Conservation (phyloP, 1,140 invertebrate species). For the Caenorhabditis remanei region DNA sequence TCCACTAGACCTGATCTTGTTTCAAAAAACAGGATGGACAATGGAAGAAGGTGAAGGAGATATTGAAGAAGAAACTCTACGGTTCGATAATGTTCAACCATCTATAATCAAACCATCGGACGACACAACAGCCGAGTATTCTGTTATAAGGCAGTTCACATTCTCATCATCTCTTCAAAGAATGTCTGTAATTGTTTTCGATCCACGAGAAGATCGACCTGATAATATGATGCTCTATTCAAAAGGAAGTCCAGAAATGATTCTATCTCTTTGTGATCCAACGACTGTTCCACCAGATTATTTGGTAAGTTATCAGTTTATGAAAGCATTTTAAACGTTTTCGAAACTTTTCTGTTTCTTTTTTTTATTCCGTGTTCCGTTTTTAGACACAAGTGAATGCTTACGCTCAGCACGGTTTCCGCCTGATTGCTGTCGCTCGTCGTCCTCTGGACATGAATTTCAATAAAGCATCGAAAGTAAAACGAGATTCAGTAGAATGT, state of each 20-base stretch:
- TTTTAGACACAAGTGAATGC: slow-evolving; percentile 70
- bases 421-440: slow-evolving; percentile 75
- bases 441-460: slow-evolving; percentile 72
- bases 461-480: slow-evolving; percentile 75
- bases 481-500: slow-evolving; percentile 68
- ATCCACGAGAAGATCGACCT: slow-evolving; percentile 60
- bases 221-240: slow-evolving; percentile 73
- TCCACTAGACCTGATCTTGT: slow-evolving; percentile 90
- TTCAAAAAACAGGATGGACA: slow-evolving; percentile 81
- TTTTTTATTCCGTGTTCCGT: too few relatives aligned
- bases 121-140: slow-evolving; percentile 3
- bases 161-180: slow-evolving; percentile 76
- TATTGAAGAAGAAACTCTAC: slow-evolving; percentile 72
- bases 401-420: slow-evolving; percentile 78
- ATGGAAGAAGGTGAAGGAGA: slow-evolving; percentile 89
- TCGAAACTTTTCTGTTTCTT: neutral
- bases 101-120: slow-evolving; percentile 40
- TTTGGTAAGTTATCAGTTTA: neutral
- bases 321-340: neutral
- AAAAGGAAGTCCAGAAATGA: slow-evolving; percentile 77
- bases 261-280: slow-evolving; percentile 62
- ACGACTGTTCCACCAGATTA: slow-evolving; percentile 65
- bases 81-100: slow-evolving; percentile 69
- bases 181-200: slow-evolving; percentile 77
- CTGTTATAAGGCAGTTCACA: slow-evolving; percentile 75